Percentiles rank a stretch among this genome's conserved stretches.
These are phyloP conservation scores for Liasis olivaceus DNA, from an alignment of 2,797 vertebrate genomes.

Conservation along the genomic window DNA sequence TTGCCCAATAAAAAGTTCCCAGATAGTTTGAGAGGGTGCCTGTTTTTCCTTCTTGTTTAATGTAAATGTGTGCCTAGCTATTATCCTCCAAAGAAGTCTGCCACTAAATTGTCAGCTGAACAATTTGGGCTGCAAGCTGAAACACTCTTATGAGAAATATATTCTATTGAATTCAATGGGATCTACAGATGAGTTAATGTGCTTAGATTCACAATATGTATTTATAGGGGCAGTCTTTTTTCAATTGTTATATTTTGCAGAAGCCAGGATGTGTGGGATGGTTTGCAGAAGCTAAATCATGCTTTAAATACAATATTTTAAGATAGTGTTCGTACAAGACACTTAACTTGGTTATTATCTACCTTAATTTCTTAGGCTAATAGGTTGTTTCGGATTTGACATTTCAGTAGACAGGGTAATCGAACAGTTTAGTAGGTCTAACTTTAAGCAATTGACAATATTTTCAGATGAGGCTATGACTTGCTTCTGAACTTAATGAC, in stretches of 20 bases:
- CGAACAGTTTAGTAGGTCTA: conserved; percentile 47
- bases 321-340: neutral
- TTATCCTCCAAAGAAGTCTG: neutral
- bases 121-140: neutral
- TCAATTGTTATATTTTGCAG: neutral
- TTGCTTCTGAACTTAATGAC: neutral
- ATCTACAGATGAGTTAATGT: neutral
- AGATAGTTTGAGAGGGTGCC: neutral
- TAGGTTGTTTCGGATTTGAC: conserved; percentile 44
- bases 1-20: neutral
- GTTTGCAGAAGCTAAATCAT: neutral
- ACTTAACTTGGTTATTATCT: conserved; percentile 2
- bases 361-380: conserved; percentile 43
- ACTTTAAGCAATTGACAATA: conserved; percentile 36
- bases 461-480: conserved; percentile 46
- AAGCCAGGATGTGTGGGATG: too few species aligned
- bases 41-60: neutral
- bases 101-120: neutral
- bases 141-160: neutral
- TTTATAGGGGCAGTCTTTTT: neutral
- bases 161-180: neutral
- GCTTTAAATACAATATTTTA: neutral
- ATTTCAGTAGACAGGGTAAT: conserved; percentile 9
- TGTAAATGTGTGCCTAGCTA: neutral
- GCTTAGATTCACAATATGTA: neutral